Evolutionary conservation across 2,888 invertebrate species (phyloP).

Genomic region (Pterostichus niger): DNA sequence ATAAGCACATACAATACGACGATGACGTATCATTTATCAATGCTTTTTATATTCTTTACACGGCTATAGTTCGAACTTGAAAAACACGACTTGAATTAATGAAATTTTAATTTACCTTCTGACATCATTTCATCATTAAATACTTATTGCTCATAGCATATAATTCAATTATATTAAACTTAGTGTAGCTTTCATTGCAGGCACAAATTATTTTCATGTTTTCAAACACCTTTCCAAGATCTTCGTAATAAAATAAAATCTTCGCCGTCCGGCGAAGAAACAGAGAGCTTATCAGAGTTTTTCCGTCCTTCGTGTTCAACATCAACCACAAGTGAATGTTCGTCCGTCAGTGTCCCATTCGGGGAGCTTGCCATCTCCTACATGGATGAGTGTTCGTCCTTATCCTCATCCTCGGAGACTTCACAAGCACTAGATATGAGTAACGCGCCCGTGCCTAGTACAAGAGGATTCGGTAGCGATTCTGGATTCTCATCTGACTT

Average conservation of each 20-base stretch:
- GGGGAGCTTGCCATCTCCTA: conserved; percentile 76
- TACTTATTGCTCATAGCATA: background rate
- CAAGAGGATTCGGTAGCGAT: conserved; percentile 76
- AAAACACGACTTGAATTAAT: background rate
- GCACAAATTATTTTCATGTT: conserved; percentile 80
- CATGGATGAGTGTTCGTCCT: conserved; percentile 76
- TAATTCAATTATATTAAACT: background rate
- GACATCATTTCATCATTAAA: background rate
- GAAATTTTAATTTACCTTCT: conserved; percentile 14
- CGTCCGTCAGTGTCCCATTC: conserved; percentile 75
- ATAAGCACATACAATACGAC: too few species aligned
- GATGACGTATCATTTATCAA: too few species aligned
- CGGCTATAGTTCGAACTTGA: background rate
- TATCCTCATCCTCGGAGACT: conserved; percentile 68
- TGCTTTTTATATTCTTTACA: background rate
- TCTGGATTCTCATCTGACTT: conserved; percentile 79
- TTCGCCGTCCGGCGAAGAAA: conserved; percentile 75
- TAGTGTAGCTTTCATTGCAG: conserved; percentile 73
- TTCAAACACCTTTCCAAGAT: conserved; percentile 81
- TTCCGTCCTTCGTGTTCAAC: conserved; percentile 73
- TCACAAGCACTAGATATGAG: conserved; percentile 57
- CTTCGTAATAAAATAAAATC: conserved; percentile 80
- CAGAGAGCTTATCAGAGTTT: conserved; percentile 76
- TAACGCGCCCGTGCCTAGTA: conserved; percentile 54
- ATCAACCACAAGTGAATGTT: conserved; percentile 74